A percentile compares a stretch with the other conserved stretches of the same genome.
These are phyloP conservation scores for Philotrypesis tridentata DNA, from an alignment of 1,140 invertebrate species.

Conservation along the genomic window DNA sequence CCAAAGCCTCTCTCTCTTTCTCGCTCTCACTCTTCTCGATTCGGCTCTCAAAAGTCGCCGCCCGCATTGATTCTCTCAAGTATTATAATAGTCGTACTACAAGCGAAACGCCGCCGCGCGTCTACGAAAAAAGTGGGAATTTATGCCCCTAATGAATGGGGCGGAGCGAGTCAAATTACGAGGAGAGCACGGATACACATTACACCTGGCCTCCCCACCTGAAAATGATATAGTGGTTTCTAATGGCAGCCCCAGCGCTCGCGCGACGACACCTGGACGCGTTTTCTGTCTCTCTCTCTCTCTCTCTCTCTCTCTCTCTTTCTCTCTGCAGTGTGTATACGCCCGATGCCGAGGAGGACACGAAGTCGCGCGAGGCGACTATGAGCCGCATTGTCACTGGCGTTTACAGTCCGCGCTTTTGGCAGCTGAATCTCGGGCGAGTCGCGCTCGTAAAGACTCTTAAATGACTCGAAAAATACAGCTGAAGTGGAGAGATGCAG, in stretches of 20 bases:
- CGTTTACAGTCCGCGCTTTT: not conserved
- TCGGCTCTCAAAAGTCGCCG: not conserved
- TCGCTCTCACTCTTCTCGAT: not conserved
- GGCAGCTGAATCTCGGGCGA: not conserved
- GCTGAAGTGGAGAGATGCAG: constrained; percentile 53
- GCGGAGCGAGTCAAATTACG: constrained; percentile 59
- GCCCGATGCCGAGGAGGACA: not conserved
- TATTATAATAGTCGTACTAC: not conserved
- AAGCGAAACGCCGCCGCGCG: not conserved
- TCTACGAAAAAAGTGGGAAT: constrained; percentile 35
- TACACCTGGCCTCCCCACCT: constrained; percentile 55
- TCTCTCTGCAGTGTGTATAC: no score
- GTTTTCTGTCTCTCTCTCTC: constrained; percentile 50
- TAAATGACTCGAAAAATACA: constrained; percentile 64
- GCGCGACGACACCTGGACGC: constrained; percentile 65
- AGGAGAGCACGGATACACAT: constrained; percentile 61
- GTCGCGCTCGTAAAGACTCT: constrained; percentile 49
- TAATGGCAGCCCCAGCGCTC: constrained; percentile 63
- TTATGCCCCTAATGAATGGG: constrained; percentile 49
- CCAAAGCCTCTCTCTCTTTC: not conserved
- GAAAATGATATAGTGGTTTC: constrained; percentile 67
- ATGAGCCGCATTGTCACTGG: constrained; percentile 63
- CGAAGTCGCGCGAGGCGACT: not conserved
- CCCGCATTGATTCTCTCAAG: constrained; percentile 37
- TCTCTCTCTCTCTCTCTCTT: no score